Conservation (phyloP, 2,113 vertebrate genomes). For the Delphinus delphis region DNA sequence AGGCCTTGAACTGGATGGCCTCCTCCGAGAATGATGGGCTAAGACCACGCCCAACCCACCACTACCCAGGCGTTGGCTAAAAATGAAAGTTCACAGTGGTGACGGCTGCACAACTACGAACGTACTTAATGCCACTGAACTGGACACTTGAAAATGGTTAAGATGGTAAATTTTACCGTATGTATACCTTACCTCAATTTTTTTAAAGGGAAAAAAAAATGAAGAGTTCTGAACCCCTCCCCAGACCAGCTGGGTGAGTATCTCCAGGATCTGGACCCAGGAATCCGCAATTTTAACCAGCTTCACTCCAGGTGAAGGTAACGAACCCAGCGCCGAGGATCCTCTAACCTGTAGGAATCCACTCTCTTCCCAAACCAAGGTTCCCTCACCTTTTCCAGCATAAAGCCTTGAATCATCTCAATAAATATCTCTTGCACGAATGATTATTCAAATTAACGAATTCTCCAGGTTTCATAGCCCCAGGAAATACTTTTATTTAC, state of each 20-base stretch:
- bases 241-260: background rate
- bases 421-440: background rate
- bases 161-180: background rate
- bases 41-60: background rate
- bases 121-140: fast-evolving
- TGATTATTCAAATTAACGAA: background rate
- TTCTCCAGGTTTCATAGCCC: background rate
- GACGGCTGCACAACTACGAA: background rate
- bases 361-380: background rate
- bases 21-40: background rate
- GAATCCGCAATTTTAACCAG: background rate
- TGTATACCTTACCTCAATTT: background rate
- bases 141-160: background rate
- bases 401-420: background rate
- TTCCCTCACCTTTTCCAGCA: background rate
- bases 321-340: background rate
- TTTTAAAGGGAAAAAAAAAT: background rate
- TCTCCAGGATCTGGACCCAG: background rate
- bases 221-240: background rate
- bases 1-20: background rate
- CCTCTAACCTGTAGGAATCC: background rate
- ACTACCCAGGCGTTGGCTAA: background rate
- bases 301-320: background rate
- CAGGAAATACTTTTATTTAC: background rate
- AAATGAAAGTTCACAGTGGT: background rate